A percentile compares a stretch with the other conserved stretches of the same genome.
These are phyloP conservation scores for Pangasius djambal DNA, from an alignment of 2,797 vertebrate genomes.

Conservation along the genomic window DNA sequence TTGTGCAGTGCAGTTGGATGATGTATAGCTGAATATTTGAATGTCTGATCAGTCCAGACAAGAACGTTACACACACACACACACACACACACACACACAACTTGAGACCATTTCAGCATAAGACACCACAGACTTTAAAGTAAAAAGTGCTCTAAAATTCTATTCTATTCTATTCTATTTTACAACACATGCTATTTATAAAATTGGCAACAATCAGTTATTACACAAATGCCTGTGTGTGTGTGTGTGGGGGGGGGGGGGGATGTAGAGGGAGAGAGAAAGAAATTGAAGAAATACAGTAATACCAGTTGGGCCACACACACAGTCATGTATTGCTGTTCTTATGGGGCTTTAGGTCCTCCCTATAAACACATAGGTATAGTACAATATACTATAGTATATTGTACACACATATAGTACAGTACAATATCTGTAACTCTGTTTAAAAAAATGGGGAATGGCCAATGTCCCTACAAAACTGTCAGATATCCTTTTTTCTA, in stretches of 20 bases:
- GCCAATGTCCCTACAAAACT: background rate
- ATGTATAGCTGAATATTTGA: constrained; percentile 2
- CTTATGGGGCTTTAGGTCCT: constrained; percentile 8
- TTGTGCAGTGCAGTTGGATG: background rate
- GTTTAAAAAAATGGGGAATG: background rate
- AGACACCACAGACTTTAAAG: background rate
- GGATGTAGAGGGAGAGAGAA: background rate
- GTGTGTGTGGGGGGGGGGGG: background rate
- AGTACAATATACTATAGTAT: no score
- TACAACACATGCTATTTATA: background rate
- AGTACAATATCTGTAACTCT: background rate
- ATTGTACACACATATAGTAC: background rate
- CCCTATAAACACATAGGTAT: background rate
- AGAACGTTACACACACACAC: background rate
- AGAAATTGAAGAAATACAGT: background rate
- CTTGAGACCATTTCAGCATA: background rate
- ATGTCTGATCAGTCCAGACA: background rate
- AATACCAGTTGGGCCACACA: background rate
- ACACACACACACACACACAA: background rate
- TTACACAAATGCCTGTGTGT: background rate
- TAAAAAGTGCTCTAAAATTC: background rate
- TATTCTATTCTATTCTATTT: background rate
- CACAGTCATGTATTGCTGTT: background rate
- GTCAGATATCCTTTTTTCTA: background rate
- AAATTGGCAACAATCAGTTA: background rate